Conservation (phyloP, 2,797 vertebrate genomes). For the Chromobotia macracanthus region DNA sequence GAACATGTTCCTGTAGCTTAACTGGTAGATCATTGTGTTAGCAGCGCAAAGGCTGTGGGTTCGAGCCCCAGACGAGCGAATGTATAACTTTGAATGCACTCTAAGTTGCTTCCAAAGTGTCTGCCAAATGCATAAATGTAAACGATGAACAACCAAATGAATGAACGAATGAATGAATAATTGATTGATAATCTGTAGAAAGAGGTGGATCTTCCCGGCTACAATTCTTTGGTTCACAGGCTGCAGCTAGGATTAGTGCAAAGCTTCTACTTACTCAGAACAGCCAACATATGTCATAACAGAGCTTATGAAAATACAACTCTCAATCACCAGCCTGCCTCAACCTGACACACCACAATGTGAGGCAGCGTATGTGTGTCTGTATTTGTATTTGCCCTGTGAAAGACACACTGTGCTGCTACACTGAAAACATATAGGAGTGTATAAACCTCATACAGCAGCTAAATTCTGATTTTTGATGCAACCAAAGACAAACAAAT, state of each 20-base stretch:
- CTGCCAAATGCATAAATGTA: too few species aligned
- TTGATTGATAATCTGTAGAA: slow-evolving; percentile 7
- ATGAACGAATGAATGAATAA: too few species aligned
- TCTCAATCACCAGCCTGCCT: slow-evolving; percentile 35
- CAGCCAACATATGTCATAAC: slow-evolving; percentile 48
- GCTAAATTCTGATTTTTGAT: slow-evolving; percentile 11
- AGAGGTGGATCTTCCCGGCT: slow-evolving; percentile 18
- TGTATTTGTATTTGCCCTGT: neutral
- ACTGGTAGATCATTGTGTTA: too few species aligned
- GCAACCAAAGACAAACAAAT: neutral
- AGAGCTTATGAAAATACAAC: slow-evolving; percentile 38
- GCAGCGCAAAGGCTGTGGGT: too few species aligned
- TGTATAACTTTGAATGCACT: too few species aligned
- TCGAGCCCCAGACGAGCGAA: too few species aligned
- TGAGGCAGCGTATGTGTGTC: neutral
- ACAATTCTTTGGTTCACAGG: slow-evolving; percentile 35
- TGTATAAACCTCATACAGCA: neutral
- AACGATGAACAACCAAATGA: neutral
- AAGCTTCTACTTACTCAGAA: slow-evolving; percentile 47
- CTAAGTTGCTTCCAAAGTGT: too few species aligned
- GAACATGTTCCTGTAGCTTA: too few species aligned
- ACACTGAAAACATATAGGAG: neutral
- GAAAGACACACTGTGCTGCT: neutral
- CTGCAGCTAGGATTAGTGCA: slow-evolving; percentile 51
- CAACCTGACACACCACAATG: neutral